Evolutionary conservation across 2,888 invertebrate genomes (phyloP).

Genomic region (Hofmannophila pseudospretella): DNA sequence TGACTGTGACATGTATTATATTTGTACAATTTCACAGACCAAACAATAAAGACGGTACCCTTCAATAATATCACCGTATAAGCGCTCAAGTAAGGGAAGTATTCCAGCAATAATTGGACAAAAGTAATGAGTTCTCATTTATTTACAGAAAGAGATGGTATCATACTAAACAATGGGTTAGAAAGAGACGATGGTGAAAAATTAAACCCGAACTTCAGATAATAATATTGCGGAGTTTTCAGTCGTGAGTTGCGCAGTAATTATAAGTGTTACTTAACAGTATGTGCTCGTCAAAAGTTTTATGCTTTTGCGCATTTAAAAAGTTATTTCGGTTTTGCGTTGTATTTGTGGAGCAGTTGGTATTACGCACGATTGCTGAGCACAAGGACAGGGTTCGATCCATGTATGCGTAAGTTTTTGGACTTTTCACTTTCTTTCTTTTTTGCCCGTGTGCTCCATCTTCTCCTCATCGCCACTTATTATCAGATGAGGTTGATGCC

Average conservation of each 20-base stretch:
- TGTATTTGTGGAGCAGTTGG: no score
- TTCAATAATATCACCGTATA: slow-evolving; percentile 7
- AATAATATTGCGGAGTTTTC: slow-evolving; percentile 7
- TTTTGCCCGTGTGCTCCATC: no score
- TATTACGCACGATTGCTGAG: no score
- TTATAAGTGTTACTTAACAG: slow-evolving; percentile 7
- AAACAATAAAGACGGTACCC: background rate
- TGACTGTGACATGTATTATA: no score
- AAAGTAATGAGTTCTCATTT: slow-evolving; percentile 15
- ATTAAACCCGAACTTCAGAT: slow-evolving; percentile 13
- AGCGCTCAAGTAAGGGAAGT: slow-evolving; percentile 5
- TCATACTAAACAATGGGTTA: background rate
- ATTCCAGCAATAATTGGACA: slow-evolving; percentile 14
- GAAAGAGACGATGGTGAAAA: slow-evolving; percentile 6
- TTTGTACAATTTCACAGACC: background rate
- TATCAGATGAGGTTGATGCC: no score
- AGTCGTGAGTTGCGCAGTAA: slow-evolving; percentile 4
- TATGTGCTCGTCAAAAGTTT: slow-evolving; percentile 2
- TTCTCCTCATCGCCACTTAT: no score
- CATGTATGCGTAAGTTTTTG: no score
- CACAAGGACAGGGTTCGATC: no score
- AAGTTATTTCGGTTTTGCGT: background rate
- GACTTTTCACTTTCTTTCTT: no score
- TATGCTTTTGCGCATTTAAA: background rate
- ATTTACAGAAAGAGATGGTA: slow-evolving; percentile 3